These are phyloP conservation scores for Elysia crispata DNA, from an alignment of 2,888 invertebrate species.

Conservation along the genomic window DNA sequence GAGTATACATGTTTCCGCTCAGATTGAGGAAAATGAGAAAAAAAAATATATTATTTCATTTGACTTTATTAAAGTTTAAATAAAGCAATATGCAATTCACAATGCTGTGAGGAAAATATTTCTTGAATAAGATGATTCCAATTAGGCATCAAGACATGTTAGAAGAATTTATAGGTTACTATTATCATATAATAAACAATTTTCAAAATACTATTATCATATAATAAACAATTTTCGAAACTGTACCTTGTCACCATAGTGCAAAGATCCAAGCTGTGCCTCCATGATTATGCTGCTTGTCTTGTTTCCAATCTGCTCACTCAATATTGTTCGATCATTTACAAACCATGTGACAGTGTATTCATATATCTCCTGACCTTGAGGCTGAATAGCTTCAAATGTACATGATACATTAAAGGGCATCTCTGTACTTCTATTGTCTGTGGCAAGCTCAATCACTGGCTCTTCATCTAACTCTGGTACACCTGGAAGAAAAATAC, in stretches of 20 bases:
- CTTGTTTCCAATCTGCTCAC: constrained; percentile 36
- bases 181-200: no score
- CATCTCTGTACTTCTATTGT: constrained; percentile 34
- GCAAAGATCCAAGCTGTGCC: constrained; percentile 38
- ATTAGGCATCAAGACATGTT: no score
- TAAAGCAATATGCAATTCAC: not conserved
- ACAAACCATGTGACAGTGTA: constrained; percentile 56
- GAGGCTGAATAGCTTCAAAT: constrained; percentile 49
- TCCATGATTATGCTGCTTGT: constrained; percentile 47
- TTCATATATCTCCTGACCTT: constrained; percentile 43
- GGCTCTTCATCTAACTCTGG: constrained; percentile 56
- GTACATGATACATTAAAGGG: constrained; percentile 50
- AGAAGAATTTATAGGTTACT: no score
- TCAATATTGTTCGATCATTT: constrained; percentile 41
- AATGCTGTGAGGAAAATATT: not conserved
- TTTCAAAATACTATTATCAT: no score
- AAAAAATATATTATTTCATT: constrained; percentile 9
- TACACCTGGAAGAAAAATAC: constrained; percentile 48
- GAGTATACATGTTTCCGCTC: not conserved
- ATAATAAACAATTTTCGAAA: no score
- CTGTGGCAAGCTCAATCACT: constrained; percentile 40
- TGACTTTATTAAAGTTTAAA: not conserved
- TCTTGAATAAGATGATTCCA: no score
- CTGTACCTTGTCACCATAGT: constrained; percentile 51
- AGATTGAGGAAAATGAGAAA: not conserved